A percentile compares a stretch with the other conserved stretches of the same genome.
Conservation (phyloP, 2,797 vertebrate species). For the Coregonus suidteri region DNA sequence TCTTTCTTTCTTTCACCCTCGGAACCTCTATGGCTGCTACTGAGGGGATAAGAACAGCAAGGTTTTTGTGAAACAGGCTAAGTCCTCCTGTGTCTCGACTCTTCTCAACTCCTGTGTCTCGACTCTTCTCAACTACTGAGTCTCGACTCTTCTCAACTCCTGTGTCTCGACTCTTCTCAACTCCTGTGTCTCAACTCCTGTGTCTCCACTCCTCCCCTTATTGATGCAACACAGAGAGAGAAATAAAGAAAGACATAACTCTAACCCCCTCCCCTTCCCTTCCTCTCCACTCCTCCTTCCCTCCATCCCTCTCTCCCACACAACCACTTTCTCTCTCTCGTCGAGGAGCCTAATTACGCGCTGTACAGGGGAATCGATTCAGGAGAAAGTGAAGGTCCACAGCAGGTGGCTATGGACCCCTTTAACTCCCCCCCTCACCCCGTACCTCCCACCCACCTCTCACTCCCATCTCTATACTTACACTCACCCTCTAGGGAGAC, state of each 20-base stretch:
- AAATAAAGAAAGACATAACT: conserved; percentile 9
- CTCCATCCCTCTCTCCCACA: conserved; percentile 19
- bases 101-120: no score
- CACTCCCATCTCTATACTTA: neutral
- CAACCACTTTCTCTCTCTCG: conserved; percentile 56
- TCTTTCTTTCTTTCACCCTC: conserved; percentile 34
- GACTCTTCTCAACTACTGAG: no score
- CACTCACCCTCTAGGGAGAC: no score
- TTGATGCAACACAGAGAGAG: conserved; percentile 58
- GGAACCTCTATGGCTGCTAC: conserved; percentile 22
- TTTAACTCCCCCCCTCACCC: conserved; percentile 35
- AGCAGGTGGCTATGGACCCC: conserved; percentile 62
- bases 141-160: no score
- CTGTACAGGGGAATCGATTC: conserved; percentile 73
- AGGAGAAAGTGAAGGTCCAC: conserved; percentile 70
- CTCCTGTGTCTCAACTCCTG: no score
- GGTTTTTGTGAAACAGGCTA: conserved; percentile 39
- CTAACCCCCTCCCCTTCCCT: neutral
- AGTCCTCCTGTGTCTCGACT: no score
- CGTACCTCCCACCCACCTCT: neutral
- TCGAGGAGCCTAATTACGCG: conserved; percentile 70
- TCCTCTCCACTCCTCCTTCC: neutral
- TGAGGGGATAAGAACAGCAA: conserved; percentile 41
- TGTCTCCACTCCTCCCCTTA: conserved; percentile 29
- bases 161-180: no score